Evolutionary conservation across 37 sponge, comb jelly and placozoan species (phyloP).

Genomic region (Halisarca cf. caerulea): DNA sequence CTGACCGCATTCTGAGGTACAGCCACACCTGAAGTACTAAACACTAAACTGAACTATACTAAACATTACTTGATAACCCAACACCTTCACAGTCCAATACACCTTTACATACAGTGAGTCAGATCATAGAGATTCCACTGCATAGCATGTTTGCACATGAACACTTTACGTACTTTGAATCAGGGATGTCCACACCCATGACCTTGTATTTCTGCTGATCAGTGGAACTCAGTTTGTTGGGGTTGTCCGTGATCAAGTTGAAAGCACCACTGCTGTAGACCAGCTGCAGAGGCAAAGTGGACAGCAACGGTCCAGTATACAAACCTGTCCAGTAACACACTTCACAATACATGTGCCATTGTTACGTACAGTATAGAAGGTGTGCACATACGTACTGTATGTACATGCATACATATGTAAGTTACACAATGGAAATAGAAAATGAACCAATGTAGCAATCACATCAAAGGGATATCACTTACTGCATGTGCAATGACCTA

Average conservation of each 20-base stretch:
- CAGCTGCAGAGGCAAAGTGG: no score
- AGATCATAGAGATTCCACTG: no score
- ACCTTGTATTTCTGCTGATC: slow-evolving; percentile 43
- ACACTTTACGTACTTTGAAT: slow-evolving; percentile 58
- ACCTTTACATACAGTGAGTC: no score
- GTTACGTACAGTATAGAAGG: not conserved
- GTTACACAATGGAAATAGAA: not conserved
- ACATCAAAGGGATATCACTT: no score
- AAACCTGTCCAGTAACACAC: not conserved
- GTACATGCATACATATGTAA: not conserved
- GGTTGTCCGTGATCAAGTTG: slow-evolving; percentile 59
- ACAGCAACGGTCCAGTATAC: slow-evolving; percentile 45
- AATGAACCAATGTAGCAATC: no score
- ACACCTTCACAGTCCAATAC: no score
- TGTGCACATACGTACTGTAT: not conserved
- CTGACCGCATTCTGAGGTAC: no score
- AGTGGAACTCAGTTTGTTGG: slow-evolving; percentile 54
- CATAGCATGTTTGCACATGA: no score
- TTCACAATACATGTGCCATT: not conserved
- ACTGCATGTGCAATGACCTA: no score
- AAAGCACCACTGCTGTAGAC: slow-evolving; percentile 64
- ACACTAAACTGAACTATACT: no score
- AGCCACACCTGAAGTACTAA: no score
- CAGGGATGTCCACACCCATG: slow-evolving; percentile 69
- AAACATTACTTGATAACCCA: no score